These are phyloP conservation scores for Macquaria australasica DNA, from an alignment of 2,113 vertebrate species.

Conservation along the genomic window DNA sequence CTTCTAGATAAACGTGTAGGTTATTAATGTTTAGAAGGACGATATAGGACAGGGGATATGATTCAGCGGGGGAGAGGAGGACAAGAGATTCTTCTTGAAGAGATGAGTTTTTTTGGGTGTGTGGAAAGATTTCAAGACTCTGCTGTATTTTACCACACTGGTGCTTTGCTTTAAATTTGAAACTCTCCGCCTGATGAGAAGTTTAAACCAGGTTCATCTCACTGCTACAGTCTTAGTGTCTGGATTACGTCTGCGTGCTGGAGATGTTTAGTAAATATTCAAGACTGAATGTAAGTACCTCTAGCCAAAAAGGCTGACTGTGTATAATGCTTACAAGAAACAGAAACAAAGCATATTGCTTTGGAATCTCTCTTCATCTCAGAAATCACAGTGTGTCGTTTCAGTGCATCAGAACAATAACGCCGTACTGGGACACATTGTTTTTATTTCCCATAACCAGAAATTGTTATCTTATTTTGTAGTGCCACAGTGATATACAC, in stretches of 20 bases:
- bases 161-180: background rate
- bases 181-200: background rate
- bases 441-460: constrained; percentile 42
- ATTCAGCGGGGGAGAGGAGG: constrained; percentile 25
- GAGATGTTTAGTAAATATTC: constrained; percentile 21
- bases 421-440: background rate
- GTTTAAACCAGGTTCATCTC: constrained; percentile 7
- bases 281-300: constrained; percentile 1
- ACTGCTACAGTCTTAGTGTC: background rate
- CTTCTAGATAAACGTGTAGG: constrained; percentile 24
- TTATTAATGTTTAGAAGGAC: constrained; percentile 39
- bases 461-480: constrained; percentile 48
- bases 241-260: background rate
- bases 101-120: constrained; percentile 30
- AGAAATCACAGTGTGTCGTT: constrained; percentile 17
- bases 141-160: background rate
- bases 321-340: background rate
- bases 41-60: constrained; percentile 6
- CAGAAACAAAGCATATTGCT: background rate
- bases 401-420: constrained; percentile 16
- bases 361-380: constrained; percentile 1
- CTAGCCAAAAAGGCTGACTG: background rate
- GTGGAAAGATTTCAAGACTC: background rate
- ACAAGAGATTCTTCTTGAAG: constrained; percentile 15
- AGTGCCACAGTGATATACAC: constrained; percentile 31